A percentile compares a stretch with the other conserved stretches of the same genome.
phyloP scores from a whole-genome alignment of 2,113 vertebrate genomes.

The Scytalopus superciliaris region DNA sequence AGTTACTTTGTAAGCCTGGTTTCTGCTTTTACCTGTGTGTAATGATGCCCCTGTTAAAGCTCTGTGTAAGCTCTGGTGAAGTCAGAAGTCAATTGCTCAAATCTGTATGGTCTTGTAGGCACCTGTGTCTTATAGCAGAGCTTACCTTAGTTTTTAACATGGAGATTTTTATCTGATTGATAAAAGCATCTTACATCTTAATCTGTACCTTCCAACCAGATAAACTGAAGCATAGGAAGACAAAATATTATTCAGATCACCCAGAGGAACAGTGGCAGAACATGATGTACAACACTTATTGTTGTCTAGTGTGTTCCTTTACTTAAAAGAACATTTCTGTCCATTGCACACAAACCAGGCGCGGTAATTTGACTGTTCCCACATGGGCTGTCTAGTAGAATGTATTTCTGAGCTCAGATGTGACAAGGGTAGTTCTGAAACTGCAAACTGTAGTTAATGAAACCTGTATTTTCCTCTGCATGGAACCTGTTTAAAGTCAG shows the following conservation, averaged over 20 bases:
- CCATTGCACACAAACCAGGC: background rate
- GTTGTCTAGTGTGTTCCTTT: background rate
- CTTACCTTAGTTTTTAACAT: background rate
- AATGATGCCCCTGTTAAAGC: background rate
- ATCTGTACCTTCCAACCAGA: background rate
- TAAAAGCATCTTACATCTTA: background rate
- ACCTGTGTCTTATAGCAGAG: accelerated
- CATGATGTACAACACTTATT: background rate
- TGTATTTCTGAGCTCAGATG: background rate
- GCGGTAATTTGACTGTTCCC: background rate
- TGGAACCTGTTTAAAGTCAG: background rate
- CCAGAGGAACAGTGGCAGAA: background rate
- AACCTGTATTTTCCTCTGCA: background rate
- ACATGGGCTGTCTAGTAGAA: accelerated
- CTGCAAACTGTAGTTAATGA: background rate
- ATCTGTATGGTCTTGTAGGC: background rate
- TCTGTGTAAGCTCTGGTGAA: background rate
- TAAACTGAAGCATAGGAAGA: background rate
- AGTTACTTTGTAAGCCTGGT: accelerated
- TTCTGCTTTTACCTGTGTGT: background rate
- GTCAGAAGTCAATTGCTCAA: background rate
- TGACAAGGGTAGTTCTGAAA: background rate
- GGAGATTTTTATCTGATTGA: background rate
- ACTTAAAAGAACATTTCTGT: background rate
- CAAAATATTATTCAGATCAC: background rate